Evolutionary conservation across 2,888 invertebrate species (phyloP).

Genomic region (Trissonchulus sp.): DNA sequence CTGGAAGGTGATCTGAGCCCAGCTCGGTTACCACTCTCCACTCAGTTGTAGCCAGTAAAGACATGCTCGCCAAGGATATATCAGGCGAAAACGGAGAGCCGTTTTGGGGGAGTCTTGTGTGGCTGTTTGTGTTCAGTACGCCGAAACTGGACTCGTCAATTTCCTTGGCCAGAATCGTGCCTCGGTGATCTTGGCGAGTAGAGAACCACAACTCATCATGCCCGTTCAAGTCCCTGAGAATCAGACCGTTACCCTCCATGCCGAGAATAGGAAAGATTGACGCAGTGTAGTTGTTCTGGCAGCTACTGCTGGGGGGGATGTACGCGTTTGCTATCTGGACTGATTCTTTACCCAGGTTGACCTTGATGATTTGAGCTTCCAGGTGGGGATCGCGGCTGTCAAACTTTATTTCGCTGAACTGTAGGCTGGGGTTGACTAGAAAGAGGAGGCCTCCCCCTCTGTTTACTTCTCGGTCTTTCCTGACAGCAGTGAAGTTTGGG

Average conservation of each 20-base stretch:
- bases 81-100: background rate
- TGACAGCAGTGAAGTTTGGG: background rate
- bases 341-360: too few species aligned
- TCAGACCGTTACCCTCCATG: background rate
- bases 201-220: constrained; percentile 3
- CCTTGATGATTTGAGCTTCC: background rate
- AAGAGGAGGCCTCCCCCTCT: too few species aligned
- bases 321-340: too few species aligned
- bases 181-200: background rate
- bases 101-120: background rate
- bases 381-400: too few species aligned
- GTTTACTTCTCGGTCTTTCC: background rate
- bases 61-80: background rate
- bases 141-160: constrained; percentile 1
- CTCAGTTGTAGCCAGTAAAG: background rate
- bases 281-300: background rate
- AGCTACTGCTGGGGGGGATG: background rate
- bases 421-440: too few species aligned
- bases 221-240: background rate
- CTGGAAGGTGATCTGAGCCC: constrained; percentile 9
- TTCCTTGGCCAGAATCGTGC: constrained; percentile 1
- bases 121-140: background rate
- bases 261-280: background rate
- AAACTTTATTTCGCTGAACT: too few species aligned
- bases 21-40: background rate